Base-by-base conservation (phyloP, 2,888 invertebrate species). In the Erynnis tages region DNA sequence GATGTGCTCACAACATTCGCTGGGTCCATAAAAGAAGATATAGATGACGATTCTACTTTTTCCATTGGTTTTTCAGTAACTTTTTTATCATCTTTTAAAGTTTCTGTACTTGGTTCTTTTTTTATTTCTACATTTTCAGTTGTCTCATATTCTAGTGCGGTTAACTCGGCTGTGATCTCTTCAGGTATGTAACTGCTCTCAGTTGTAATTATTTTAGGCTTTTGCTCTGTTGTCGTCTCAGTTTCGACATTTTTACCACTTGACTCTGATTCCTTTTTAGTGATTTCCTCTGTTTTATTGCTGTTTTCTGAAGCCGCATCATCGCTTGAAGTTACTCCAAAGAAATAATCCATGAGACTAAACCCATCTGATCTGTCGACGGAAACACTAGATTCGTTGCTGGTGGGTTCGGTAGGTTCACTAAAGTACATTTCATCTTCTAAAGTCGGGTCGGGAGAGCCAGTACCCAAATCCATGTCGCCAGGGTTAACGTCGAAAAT, bases 1-100 rank as follows among this genome's bases (percentile, higher is more conserved):
- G 95, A 94, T 0, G 96, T 96, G 60, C 93, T 92, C 5, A 94
- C 77, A 4, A 92, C 81, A 54, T 91, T 88, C 7, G 87, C 81
- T 59, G 91, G 82, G 75, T 88, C 87, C 90, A 91, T 79, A 69
- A 83, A 82, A 61, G 84, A 73, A 54, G 87, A 86, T 30, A 73
- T 67, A 3, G 86, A 77, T 3, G 87, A 70, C 2, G 72, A 68
- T 66, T 83, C 79, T 40, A 79, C 56, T 21, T 56, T 64, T 4
- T 62, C 61, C 37, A 61, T 57, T 11, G 58, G 54, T 47, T 60
- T 55, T 6, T 65, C 62, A 53, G 59, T 59, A 13, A 49, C 25
- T 53, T 65, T 25, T 47, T 11, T 21, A 2, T 23, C 25, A 27
- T 29, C 21, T 21, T 37, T 46, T 11, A 34, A 25, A 11, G 11